Evolutionary conservation across 2,888 invertebrate species (phyloP).

Genomic region (Cheilosia scutellata): DNA sequence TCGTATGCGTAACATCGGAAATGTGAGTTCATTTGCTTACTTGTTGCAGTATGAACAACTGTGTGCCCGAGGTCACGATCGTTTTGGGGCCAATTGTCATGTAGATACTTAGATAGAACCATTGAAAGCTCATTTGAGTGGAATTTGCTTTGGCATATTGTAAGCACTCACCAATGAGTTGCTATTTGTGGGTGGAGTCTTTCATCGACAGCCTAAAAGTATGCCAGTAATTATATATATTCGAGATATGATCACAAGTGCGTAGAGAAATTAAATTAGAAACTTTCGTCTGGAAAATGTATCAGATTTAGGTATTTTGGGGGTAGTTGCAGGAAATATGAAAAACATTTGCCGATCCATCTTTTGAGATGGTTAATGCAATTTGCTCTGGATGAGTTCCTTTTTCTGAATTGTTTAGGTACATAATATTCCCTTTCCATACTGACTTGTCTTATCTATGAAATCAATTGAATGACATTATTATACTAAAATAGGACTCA

Average conservation of each 20-base stretch:
- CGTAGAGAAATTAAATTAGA: background rate
- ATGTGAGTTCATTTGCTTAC: conserved; percentile 29
- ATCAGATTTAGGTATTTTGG: background rate
- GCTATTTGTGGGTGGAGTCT: conserved; percentile 42
- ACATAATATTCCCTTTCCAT: no score
- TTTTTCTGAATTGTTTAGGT: no score
- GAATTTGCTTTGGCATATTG: background rate
- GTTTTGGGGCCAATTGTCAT: conserved; percentile 8
- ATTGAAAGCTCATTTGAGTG: conserved; percentile 40
- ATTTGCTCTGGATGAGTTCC: no score
- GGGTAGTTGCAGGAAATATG: background rate
- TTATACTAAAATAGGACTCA: no score
- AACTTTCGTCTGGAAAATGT: no score
- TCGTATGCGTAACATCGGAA: conserved; percentile 24
- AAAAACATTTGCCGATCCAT: no score
- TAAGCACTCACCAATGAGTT: conserved; percentile 28
- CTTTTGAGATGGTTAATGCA: no score
- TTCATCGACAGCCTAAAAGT: conserved; percentile 56
- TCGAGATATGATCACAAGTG: conserved; percentile 38
- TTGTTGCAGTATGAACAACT: conserved; percentile 4
- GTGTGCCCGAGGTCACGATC: conserved; percentile 5
- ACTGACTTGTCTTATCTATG: no score
- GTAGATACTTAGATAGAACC: conserved; percentile 3
- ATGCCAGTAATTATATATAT: conserved; percentile 33
- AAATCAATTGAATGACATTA: no score